Percentiles rank a stretch among this genome's conserved stretches.
Evolutionary conservation across 2,113 vertebrate genomes (phyloP).

Genomic region (Myotis lucifugus): DNA sequence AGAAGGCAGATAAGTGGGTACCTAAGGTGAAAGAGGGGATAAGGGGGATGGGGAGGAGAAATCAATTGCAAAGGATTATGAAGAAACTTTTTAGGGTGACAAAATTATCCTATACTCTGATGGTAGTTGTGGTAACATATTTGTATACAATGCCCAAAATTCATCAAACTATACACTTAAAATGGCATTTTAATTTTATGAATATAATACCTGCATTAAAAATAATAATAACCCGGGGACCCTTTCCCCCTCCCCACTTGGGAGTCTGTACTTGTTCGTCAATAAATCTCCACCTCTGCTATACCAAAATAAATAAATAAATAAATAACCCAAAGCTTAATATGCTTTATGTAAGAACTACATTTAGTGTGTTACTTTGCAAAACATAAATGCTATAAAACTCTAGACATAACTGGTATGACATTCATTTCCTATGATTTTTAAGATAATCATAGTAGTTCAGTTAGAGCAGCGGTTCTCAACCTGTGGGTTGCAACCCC

Average conservation of each 20-base stretch:
- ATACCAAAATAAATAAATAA: too few species aligned
- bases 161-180: conserved; percentile 32
- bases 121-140: background rate
- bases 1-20: background rate
- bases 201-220: background rate
- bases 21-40: background rate
- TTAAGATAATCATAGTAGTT: background rate
- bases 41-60: background rate
- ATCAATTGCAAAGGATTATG: background rate
- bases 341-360: conserved; percentile 6
- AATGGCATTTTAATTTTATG: conserved; percentile 12
- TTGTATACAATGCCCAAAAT: background rate
- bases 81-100: background rate
- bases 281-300: too few species aligned
- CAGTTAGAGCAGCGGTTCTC: too few species aligned
- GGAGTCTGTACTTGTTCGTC: too few species aligned
- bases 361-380: background rate
- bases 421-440: background rate
- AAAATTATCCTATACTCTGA: background rate
- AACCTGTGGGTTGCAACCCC: too few species aligned
- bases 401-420: background rate
- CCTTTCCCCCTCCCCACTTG: too few species aligned
- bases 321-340: background rate
- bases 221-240: background rate
- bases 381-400: conserved; percentile 23